Evolutionary conservation across 2,113 vertebrate genomes (phyloP).

Genomic region (Spheniscus mendiculus): DNA sequence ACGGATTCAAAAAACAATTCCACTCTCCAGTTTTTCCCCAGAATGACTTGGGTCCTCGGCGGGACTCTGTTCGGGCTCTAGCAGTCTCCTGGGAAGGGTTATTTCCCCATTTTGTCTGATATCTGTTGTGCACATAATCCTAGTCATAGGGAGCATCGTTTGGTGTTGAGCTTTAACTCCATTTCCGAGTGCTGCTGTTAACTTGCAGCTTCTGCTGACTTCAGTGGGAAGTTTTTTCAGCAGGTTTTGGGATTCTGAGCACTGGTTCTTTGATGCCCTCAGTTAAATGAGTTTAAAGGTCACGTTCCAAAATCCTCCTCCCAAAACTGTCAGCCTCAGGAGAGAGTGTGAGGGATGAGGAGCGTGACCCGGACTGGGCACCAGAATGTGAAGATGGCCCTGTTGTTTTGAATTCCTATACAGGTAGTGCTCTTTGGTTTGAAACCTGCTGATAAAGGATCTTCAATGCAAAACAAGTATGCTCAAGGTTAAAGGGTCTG

Average conservation of each 20-base stretch:
- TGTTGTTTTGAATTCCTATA: neutral
- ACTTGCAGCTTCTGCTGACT: neutral
- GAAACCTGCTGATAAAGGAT: neutral
- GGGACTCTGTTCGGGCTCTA: neutral
- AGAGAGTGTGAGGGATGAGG: neutral
- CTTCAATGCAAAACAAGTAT: neutral
- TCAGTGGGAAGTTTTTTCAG: neutral
- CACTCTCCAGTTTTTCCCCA: neutral
- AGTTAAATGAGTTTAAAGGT: neutral
- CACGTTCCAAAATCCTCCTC: neutral
- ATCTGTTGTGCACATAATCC: neutral
- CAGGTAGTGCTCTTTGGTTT: neutral
- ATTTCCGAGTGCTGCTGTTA: neutral
- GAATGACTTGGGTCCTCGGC: neutral
- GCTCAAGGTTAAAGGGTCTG: neutral
- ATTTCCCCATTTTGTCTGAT: neutral
- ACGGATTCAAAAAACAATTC: neutral
- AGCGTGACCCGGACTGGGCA: accelerated
- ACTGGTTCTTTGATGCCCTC: neutral
- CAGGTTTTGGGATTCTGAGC: neutral
- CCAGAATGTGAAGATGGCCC: neutral
- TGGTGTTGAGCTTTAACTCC: neutral
- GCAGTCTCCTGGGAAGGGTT: neutral
- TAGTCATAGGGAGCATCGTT: too few relatives aligned
- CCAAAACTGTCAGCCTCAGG: neutral